Evolutionary conservation across 2,113 vertebrate genomes (phyloP).

Genomic region (Apeltes quadracus): DNA sequence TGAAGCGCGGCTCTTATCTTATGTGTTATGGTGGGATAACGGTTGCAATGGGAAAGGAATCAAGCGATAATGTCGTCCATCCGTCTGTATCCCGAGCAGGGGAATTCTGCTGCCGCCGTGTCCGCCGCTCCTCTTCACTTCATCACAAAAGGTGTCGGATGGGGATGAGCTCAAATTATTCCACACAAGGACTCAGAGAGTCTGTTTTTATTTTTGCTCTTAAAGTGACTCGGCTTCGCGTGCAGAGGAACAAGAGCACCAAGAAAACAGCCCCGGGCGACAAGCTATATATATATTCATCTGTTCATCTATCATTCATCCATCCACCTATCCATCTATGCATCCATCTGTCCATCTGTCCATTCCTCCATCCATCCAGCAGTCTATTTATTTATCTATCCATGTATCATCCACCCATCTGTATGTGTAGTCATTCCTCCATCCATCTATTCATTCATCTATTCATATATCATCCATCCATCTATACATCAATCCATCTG

Average conservation of each 20-base stretch:
- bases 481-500: too few species aligned
- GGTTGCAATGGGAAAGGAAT: not conserved
- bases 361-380: not conserved
- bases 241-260: not conserved
- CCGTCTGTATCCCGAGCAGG: too few species aligned
- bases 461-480: too few species aligned
- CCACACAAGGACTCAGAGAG: not conserved
- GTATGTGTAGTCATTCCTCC: too few species aligned
- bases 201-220: not conserved
- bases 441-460: too few species aligned
- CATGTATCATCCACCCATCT: too few species aligned
- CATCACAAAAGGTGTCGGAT: constrained; percentile 11
- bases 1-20: constrained; percentile 6
- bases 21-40: not conserved
- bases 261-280: too few species aligned
- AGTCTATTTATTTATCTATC: too few species aligned
- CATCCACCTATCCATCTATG: not conserved
- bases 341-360: not conserved
- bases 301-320: not conserved
- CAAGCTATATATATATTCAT: not conserved
- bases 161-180: constrained; percentile 20
- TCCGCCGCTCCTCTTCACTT: too few species aligned
- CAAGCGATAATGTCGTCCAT: too few species aligned
- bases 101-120: too few species aligned
- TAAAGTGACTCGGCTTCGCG: not conserved